Evolutionary conservation across 2,888 invertebrate genomes (phyloP).

Genomic region (Yponomeuta cagnagella): DNA sequence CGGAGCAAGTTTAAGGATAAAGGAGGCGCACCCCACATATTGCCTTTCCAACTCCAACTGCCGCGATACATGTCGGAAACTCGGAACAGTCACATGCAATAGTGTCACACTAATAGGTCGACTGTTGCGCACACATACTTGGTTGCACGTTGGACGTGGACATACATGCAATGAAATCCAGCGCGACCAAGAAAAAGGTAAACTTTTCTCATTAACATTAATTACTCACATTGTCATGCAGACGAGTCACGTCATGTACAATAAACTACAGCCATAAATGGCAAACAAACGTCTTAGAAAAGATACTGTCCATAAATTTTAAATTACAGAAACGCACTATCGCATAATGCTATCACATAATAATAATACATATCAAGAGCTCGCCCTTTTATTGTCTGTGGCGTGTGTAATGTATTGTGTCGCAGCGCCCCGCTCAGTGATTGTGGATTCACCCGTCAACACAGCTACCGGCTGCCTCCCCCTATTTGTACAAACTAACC

Average conservation of each 20-base stretch:
- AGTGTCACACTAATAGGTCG: not conserved
- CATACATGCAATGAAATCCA: not conserved
- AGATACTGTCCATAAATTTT: not conserved
- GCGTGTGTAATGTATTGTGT: slow-evolving; percentile 14
- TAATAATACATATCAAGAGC: slow-evolving; percentile 9
- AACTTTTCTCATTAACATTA: not conserved
- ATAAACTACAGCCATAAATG: not conserved
- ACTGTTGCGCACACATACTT: too few relatives aligned
- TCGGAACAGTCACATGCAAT: slow-evolving; percentile 1
- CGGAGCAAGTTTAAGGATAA: slow-evolving; percentile 1
- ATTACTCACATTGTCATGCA: not conserved
- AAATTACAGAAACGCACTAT: slow-evolving; percentile 1
- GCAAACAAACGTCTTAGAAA: not conserved
- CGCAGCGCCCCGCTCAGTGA: slow-evolving; percentile 10
- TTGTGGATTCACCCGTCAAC: slow-evolving; percentile 17
- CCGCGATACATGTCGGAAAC: not conserved
- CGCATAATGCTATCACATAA: slow-evolving; percentile 6
- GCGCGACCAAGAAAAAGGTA: not conserved
- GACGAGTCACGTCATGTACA: not conserved
- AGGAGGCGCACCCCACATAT: not conserved
- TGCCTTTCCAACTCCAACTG: not conserved
- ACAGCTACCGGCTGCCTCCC: slow-evolving; percentile 39
- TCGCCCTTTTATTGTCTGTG: slow-evolving; percentile 13
- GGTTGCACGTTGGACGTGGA: not conserved
- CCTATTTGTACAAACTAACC: slow-evolving; percentile 40